These are phyloP conservation scores for Himalopsyche japonica DNA, from an alignment of 2,888 invertebrate genomes.

Conservation along the genomic window DNA sequence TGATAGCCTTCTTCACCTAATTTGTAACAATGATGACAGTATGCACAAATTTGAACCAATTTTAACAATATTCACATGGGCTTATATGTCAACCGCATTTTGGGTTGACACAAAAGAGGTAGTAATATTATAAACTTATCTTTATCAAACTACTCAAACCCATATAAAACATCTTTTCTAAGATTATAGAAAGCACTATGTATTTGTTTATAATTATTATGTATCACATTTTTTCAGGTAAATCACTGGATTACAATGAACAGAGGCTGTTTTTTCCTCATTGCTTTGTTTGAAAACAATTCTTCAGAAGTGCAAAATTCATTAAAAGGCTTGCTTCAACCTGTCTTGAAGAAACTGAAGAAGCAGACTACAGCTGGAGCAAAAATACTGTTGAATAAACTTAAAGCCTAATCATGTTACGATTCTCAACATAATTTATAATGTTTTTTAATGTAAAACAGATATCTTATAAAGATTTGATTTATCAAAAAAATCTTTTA, in stretches of 20 bases:
- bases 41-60: too few relatives aligned
- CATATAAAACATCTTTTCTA: too few relatives aligned
- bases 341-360: slow-evolving; percentile 54
- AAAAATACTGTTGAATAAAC: slow-evolving; percentile 63
- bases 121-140: too few relatives aligned
- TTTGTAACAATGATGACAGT: too few relatives aligned
- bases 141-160: too few relatives aligned
- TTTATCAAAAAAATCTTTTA: neutral
- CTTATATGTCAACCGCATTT: too few relatives aligned
- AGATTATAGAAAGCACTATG: too few relatives aligned
- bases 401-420: slow-evolving; percentile 38
- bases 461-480: neutral
- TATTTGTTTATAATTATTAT: slow-evolving; percentile 13
- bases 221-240: slow-evolving; percentile 63
- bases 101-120: too few relatives aligned
- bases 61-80: too few relatives aligned
- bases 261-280: slow-evolving; percentile 75
- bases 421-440: neutral
- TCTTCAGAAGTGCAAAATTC: slow-evolving; percentile 50
- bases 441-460: neutral
- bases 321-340: slow-evolving; percentile 57
- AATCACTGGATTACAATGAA: slow-evolving; percentile 71
- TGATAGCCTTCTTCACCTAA: too few relatives aligned
- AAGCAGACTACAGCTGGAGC: slow-evolving; percentile 64
- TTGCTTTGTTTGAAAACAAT: slow-evolving; percentile 69